Evolutionary conservation across 2,888 invertebrate genomes (phyloP), one percentile per base, ranked within the genome.

Genomic region (Octodonta nipae): DNA sequence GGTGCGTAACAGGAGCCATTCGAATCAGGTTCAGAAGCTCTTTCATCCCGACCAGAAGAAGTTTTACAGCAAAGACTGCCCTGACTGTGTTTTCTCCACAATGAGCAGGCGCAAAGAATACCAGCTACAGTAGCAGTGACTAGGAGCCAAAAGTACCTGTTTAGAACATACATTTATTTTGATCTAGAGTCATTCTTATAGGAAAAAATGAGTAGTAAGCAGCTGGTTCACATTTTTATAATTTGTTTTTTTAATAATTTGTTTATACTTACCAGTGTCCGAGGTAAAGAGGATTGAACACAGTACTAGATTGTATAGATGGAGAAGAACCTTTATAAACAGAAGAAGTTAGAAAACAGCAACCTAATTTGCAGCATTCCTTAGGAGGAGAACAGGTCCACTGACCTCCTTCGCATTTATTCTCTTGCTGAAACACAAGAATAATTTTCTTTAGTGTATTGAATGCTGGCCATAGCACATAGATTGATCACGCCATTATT

Each of bases 1-100:
- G 85, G 85, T 0, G 79, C 78, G 60, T 81, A 85, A 50, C 80
- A 79, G 1, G 83, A 83, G 22, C 81, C 80, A 3, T 82, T 76
- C 6, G 60, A 84, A 56, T 82, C 81, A 14, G 76, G 76, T 49
- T 84, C 82, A 1, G 82, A 82, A 42, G 70, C 68, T 28, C 70
- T 63, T 32, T 67, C 65, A 43, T 74, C 73, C 28, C 64, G 59
- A 28, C 58, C 59, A 65, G 59, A 20, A 14, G 30, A 30, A 50
- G 67, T 68, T 27, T 43, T 42, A 30, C 51, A 52, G 33, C 51
- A 53, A 26, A 51, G 38, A 15, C 44, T 42, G 15, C 52, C 50
- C 34, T 55, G 56, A 61, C 60, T 60, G 45, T 61, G 52, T 67
- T 72, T 69, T 43, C 68, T 68, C 73, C 75, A 77, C 34, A 75